phyloP scores from a whole-genome alignment of 2,888 invertebrate genomes.

The Caenorhabditis drosophilae region DNA sequence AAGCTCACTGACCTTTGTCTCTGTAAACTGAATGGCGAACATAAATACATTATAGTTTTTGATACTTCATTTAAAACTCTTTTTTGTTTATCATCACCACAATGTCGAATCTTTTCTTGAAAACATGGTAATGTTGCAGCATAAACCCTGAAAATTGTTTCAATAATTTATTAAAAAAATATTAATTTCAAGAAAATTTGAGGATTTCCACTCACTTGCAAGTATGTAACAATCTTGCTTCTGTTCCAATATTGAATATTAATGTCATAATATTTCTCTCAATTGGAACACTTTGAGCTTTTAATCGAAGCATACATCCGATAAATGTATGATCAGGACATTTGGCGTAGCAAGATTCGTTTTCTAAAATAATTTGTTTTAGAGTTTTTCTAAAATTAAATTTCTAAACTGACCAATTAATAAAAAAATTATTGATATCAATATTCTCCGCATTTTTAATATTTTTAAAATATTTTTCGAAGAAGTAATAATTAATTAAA shows the following conservation, averaged over 20 bases:
- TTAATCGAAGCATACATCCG: constrained; percentile 62
- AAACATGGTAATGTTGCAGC: constrained; percentile 65
- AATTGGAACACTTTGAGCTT: constrained; percentile 62
- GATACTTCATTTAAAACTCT: constrained; percentile 62
- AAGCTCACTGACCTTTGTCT: constrained; percentile 59
- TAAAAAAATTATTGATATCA: too few species aligned
- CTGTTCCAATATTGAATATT: constrained; percentile 61
- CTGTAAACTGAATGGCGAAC: constrained; percentile 62
- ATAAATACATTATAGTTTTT: constrained; percentile 66
- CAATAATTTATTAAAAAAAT: not conserved
- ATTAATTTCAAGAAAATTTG: not conserved
- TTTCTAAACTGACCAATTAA: too few species aligned
- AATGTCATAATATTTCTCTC: constrained; percentile 65
- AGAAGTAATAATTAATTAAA: too few species aligned
- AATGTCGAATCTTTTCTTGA: constrained; percentile 59
- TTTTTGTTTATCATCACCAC: constrained; percentile 64
- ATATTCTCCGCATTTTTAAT: too few species aligned
- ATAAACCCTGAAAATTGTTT: constrained; percentile 54
- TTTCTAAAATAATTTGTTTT: not conserved
- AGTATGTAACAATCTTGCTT: constrained; percentile 63
- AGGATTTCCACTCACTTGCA: constrained; percentile 54
- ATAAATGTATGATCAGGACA: constrained; percentile 63
- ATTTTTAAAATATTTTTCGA: too few species aligned
- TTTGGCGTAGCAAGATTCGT: constrained; percentile 4
- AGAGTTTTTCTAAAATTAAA: not conserved